Evolutionary conservation across 1,140 invertebrate species (phyloP).

Genomic region (Ceratitis capitata): DNA sequence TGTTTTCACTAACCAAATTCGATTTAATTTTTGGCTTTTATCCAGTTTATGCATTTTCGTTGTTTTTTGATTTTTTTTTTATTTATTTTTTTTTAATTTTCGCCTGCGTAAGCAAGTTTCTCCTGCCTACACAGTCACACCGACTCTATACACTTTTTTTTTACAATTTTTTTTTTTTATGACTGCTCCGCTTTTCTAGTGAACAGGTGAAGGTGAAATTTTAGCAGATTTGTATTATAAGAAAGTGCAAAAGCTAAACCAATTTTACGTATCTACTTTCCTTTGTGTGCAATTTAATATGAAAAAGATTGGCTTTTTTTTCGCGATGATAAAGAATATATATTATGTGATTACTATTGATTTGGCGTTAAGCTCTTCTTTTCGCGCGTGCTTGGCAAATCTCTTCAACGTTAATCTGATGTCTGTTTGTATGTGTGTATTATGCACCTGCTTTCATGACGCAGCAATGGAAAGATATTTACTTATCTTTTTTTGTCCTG

Average conservation of each 20-base stretch:
- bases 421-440: too few species aligned
- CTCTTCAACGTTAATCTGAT: too few species aligned
- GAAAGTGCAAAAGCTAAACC: not conserved
- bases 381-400: too few species aligned
- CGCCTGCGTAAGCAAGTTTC: not conserved
- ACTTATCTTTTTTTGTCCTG: too few species aligned
- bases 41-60: not conserved
- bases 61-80: too few species aligned
- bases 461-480: too few species aligned
- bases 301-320: too few species aligned
- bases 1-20: not conserved
- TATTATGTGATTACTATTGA: too few species aligned
- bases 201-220: constrained; percentile 3
- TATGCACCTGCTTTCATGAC: too few species aligned
- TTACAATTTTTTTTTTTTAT: not conserved
- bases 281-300: not conserved
- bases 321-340: too few species aligned
- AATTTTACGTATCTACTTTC: not conserved
- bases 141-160: not conserved
- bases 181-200: not conserved
- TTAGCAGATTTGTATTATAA: not conserved
- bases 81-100: too few species aligned
- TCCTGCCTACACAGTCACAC: not conserved
- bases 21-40: constrained; percentile 3
- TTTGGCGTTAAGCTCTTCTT: too few species aligned